Percentiles rank a stretch among this genome's conserved stretches.
phyloP scores from a whole-genome alignment of 2,113 vertebrate species.

The Varanus komodoensis region DNA sequence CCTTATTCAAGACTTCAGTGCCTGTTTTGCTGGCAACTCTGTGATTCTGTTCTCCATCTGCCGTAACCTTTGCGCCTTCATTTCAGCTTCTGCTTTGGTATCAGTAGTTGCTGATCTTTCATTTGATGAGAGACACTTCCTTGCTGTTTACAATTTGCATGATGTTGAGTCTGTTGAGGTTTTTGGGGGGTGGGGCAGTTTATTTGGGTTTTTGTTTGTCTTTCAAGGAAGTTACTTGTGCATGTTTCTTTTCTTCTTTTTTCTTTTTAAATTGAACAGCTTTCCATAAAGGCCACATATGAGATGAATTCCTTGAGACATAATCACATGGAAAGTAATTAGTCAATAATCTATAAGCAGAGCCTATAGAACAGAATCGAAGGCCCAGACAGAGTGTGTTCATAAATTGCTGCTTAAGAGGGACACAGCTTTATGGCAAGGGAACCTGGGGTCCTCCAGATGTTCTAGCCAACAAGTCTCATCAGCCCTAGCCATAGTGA shows the following conservation, averaged over 20 bases:
- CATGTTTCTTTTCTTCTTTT: not conserved
- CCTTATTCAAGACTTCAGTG: not conserved
- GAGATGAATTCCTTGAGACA: conserved; percentile 20
- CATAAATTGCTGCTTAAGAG: conserved; percentile 1
- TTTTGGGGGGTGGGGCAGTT: too few species aligned
- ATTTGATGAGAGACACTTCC: not conserved
- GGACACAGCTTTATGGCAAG: not conserved
- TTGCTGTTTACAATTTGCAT: not conserved
- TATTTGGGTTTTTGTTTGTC: not conserved
- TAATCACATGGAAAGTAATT: conserved; percentile 25
- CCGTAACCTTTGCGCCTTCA: not conserved
- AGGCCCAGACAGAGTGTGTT: conserved; percentile 8
- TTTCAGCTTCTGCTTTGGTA: not conserved
- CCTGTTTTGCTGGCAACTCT: not conserved
- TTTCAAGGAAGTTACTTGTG: not conserved
- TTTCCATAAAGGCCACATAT: not conserved
- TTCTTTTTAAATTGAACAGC: not conserved
- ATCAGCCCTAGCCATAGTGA: too few species aligned
- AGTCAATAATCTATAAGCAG: conserved; percentile 14
- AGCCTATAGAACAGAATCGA: not conserved
- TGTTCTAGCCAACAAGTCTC: not conserved
- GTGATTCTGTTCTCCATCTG: not conserved
- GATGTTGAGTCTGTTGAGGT: not conserved
- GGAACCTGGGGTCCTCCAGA: not conserved
- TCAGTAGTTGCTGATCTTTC: not conserved